Conservation (phyloP, 2,113 vertebrate species). For the Pterocles orientalis region DNA sequence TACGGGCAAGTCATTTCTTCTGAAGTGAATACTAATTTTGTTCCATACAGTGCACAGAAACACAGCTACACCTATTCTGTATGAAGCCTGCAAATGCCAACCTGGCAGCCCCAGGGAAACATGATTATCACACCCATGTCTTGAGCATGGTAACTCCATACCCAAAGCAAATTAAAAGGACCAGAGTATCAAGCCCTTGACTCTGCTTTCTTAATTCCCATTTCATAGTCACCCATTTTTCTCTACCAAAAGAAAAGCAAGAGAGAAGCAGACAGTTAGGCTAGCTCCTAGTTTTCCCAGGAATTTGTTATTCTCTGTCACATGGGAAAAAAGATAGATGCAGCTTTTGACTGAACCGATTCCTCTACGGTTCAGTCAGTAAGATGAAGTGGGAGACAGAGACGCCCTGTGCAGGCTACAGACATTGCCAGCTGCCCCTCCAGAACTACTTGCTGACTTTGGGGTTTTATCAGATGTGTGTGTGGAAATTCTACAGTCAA, state of each 20-base stretch:
- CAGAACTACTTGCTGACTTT: neutral
- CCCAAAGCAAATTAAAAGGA: neutral
- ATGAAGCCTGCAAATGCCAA: neutral
- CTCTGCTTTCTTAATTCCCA: neutral
- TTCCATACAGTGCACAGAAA: neutral
- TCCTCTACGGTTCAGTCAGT: neutral
- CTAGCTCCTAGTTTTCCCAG: neutral
- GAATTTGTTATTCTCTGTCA: neutral
- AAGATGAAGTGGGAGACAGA: neutral
- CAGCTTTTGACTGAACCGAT: neutral
- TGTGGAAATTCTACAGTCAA: neutral
- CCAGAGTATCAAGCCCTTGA: neutral
- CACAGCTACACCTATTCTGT: neutral
- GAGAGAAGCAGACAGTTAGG: neutral
- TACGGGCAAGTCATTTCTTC: slow-evolving; percentile 39
- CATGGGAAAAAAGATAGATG: neutral
- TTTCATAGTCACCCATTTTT: neutral
- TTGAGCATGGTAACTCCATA: neutral
- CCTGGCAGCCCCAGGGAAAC: neutral
- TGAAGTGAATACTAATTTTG: neutral
- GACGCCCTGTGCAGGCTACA: neutral
- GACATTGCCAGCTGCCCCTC: neutral
- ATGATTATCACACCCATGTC: neutral
- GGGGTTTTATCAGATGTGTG: neutral
- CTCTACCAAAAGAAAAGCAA: neutral